phyloP scores from a whole-genome alignment of 2,888 invertebrate genomes.

The Agriopis leucophaearia region DNA sequence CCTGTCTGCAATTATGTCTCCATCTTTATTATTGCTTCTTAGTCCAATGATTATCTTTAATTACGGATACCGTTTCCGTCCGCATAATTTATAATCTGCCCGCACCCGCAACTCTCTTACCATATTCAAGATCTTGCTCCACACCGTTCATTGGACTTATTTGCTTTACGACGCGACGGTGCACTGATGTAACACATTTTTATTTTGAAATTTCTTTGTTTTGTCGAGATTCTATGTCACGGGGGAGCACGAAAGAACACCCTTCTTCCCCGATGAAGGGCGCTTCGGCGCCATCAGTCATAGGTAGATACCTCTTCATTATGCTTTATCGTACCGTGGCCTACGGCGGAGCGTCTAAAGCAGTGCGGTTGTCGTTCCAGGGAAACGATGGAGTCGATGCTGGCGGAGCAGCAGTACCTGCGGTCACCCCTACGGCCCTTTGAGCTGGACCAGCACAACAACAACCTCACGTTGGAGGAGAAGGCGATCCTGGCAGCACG shows the following conservation, averaged over 20 bases:
- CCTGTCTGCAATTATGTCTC: conserved; percentile 64
- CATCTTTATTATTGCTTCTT: conserved; percentile 63
- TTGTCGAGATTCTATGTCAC: conserved; percentile 86
- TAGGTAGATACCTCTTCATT: conserved; percentile 76
- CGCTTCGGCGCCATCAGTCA: conserved; percentile 82
- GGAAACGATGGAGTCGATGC: conserved; percentile 96
- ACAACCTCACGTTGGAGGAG: conserved; percentile 91
- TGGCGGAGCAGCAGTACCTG: conserved; percentile 94
- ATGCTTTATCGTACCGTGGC: conserved; percentile 43
- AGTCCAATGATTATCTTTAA: conserved; percentile 64
- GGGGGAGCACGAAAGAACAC: conserved; percentile 84
- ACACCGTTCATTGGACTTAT: conserved; percentile 14
- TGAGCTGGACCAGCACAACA: conserved; percentile 90
- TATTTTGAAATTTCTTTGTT: conserved; percentile 71
- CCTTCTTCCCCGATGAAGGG: conserved; percentile 84
- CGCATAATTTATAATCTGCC: conserved; percentile 62
- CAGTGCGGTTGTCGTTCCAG: conserved; percentile 81
- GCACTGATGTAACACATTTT: conserved; percentile 35
- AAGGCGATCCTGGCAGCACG: conserved; percentile 92
- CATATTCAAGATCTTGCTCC: conserved; percentile 32
- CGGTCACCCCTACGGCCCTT: conserved; percentile 92
- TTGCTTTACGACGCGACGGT: conserved; percentile 6
- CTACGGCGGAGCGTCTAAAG: conserved; percentile 43
- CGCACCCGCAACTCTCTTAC: conserved; percentile 45
- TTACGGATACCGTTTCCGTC: conserved; percentile 57